Evolutionary conservation across 2,797 vertebrate genomes (phyloP).

Genomic region (Cyprinodon diabolis): DNA sequence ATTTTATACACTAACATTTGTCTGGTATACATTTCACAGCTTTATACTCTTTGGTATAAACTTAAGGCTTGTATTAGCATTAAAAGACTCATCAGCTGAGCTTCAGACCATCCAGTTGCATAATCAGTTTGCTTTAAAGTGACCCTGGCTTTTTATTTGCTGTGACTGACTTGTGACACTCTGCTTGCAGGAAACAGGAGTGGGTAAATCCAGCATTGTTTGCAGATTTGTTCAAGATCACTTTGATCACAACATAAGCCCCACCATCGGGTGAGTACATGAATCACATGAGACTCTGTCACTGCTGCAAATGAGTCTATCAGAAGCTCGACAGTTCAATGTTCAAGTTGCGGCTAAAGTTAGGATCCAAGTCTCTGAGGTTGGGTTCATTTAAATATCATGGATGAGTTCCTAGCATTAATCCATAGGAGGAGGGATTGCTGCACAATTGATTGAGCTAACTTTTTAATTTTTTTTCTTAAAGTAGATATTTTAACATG

Average conservation of each 20-base stretch:
- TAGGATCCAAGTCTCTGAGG: not conserved
- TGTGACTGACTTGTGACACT: constrained; percentile 19
- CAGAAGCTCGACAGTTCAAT: not conserved
- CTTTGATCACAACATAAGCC: constrained; percentile 98
- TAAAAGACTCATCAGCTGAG: not conserved
- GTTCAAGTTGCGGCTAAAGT: not conserved
- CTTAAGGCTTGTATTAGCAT: not conserved
- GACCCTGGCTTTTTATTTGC: not conserved
- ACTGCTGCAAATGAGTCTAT: not conserved
- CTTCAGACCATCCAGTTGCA: constrained; percentile 27
- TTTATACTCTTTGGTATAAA: not conserved
- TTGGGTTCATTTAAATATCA: not conserved
- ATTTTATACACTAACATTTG: no score
- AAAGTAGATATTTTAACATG: no score
- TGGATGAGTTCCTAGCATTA: not conserved
- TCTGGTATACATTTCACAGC: not conserved
- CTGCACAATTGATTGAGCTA: not conserved
- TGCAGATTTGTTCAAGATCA: constrained; percentile 97
- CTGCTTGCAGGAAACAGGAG: constrained; percentile 90
- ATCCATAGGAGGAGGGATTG: not conserved
- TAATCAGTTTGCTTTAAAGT: constrained; percentile 26
- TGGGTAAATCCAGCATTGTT: constrained; percentile 98
- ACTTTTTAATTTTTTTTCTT: no score
- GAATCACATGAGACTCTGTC: not conserved
- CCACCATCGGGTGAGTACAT: constrained; percentile 92